Base-by-base conservation (phyloP, 2,888 invertebrate genomes). In the Marronus borbonicus region DNA sequence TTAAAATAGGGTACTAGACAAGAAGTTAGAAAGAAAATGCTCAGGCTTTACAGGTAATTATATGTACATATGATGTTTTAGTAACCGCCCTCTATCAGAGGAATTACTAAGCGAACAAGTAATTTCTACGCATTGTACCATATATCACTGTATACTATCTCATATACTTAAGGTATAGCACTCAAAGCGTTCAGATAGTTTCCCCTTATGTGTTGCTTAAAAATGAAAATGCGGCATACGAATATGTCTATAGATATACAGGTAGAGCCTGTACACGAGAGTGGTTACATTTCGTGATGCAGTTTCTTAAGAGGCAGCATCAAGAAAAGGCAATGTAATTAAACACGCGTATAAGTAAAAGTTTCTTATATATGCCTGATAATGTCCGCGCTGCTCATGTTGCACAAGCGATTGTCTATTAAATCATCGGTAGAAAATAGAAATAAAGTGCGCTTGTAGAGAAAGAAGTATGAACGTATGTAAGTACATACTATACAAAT, bases 371-470 rank as follows among this genome's bases (percentile, higher is more conserved):
- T 70, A 36, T 58, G 79, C 80, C 79, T 80, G 80, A 80, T 80
- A 79, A 80, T 81, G 80, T 78, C 78, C 78, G 80, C 31, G 70
- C 80, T 80, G 80, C 79, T 80, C 79, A 81, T 81, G 80, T 79
- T 69, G 79, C 79, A 84, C 84, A 86, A 86, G 85, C 85, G 86
- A 86, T 86, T 86, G 86, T 85, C 85, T 86, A 87, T 87, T 87
- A 87, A 87, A 87, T 87, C 87, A 87, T 87, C 85, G 82, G 79
- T 82, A 84, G 85, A 85, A 86, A 87, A 86, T 85, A 86, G 84
- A 86, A 86, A 87, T 85, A 86, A 87, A 86, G 81, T 85, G 85
- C 83, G 83, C 60, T 39, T 60, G 4, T 52, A 58, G 31, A 72
- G 20, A 28, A 39, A 72, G 20, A 60, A 60, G 24, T 74, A 49